A percentile compares a stretch with the other conserved stretches of the same genome.
phyloP scores from a whole-genome alignment of 64 coral and sea anemone genomes.

The Stichodactyla helianthus region DNA sequence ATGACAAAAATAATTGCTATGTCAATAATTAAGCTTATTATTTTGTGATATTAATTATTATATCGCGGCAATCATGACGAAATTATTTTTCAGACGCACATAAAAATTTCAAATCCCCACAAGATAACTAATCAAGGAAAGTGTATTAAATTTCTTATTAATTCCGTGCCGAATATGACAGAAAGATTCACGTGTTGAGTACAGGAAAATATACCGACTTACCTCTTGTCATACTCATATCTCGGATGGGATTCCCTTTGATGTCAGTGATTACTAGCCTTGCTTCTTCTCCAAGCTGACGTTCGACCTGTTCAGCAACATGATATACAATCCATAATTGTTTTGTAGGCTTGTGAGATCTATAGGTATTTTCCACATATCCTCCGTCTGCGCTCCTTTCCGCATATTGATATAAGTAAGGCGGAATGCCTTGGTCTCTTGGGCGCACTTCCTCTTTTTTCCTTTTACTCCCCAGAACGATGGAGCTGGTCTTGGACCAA shows the following conservation, averaged over 20 bases:
- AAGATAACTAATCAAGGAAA: too few relatives aligned
- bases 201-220: background rate
- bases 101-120: too few relatives aligned
- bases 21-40: too few relatives aligned
- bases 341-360: background rate
- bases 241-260: conserved; percentile 29
- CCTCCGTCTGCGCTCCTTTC: background rate
- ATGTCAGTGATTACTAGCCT: conserved; percentile 40
- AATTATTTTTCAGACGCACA: too few relatives aligned
- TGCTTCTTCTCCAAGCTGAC: background rate
- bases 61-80: too few relatives aligned
- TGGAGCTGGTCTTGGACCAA: conserved; percentile 5
- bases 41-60: too few relatives aligned
- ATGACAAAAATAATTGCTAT: too few relatives aligned
- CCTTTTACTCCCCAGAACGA: conserved; percentile 7
- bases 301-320: background rate
- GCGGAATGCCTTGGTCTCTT: conserved; percentile 14
- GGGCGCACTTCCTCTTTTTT: conserved; percentile 2
- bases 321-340: too few relatives aligned
- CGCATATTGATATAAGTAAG: conserved; percentile 7
- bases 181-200: background rate
- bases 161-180: too few relatives aligned
- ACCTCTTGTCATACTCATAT: conserved; percentile 39
- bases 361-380: conserved; percentile 52
- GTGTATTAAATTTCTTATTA: too few relatives aligned